Conservation (phyloP, 2,888 invertebrate species). For the Abscondita cerata region DNA sequence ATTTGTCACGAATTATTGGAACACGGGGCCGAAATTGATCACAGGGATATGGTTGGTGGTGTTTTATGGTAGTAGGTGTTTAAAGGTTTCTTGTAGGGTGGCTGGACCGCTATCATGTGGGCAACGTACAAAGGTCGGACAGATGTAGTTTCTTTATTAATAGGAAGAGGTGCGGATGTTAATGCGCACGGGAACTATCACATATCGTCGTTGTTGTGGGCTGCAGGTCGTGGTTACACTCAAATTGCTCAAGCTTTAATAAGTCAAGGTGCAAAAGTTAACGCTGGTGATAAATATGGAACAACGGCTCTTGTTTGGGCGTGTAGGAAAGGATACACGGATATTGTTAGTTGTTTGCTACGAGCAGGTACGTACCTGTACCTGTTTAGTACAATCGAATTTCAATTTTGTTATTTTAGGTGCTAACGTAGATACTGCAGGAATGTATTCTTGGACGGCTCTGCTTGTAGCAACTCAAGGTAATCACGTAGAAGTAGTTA, state of each 20-base stretch:
- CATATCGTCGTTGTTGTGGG: slow-evolving; percentile 92
- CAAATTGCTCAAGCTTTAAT: slow-evolving; percentile 85
- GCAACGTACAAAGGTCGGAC: slow-evolving; percentile 88
- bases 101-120: slow-evolving; percentile 98
- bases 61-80: no score
- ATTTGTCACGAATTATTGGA: slow-evolving; percentile 83
- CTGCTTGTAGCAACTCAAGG: slow-evolving; percentile 80
- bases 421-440: slow-evolving; percentile 62
- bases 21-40: slow-evolving; percentile 84
- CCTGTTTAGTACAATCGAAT: neutral
- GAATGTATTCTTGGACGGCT: slow-evolving; percentile 98
- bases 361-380: slow-evolving; percentile 70
- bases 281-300: slow-evolving; percentile 96
- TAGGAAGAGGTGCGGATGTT: slow-evolving; percentile 90
- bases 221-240: slow-evolving; percentile 89
- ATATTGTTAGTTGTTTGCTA: slow-evolving; percentile 82
- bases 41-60: slow-evolving; percentile 60
- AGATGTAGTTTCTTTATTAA: slow-evolving; percentile 75
- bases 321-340: slow-evolving; percentile 86
- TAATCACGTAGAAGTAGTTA: slow-evolving; percentile 75
- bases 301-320: slow-evolving; percentile 98
- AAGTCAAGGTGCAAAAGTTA: slow-evolving; percentile 88
- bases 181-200: slow-evolving; percentile 96
- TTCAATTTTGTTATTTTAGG: slow-evolving; percentile 44
- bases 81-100: slow-evolving; percentile 69